Evolutionary conservation across 2,888 invertebrate genomes (phyloP), one percentile per base, ranked within the genome.

Genomic region (Aricia artaxerxes): DNA sequence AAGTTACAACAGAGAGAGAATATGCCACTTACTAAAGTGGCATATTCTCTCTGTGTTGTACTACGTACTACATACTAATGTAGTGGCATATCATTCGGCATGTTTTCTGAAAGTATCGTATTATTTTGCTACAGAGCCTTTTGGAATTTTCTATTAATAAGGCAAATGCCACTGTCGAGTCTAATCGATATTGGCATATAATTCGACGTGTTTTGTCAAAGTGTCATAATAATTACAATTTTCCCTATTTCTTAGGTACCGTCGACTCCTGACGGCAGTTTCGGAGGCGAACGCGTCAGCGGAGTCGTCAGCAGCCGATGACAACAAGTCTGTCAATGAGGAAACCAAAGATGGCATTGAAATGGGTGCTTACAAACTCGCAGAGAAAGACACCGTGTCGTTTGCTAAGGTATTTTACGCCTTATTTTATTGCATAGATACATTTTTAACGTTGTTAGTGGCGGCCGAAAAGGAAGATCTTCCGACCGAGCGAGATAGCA

Each of bases 211-310:
- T 44, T 44, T 44, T 44, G 44, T 44, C 44, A 44, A 44, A 44
- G 44, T 44, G 60, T 40, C 16, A 64, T 7, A n/a, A 13, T 31
- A 7, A 40, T 24, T 24, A 24, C 1, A 1, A 40, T 40, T 6
- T 40, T 1, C 1, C 53, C 2, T 16, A 9, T 73, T 73, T 6
- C 60, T 61, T 80, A 95, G 95, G 95, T 96, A 89, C 83, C 93
- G 95, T 78, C 92, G 95, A 7, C 86, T 96, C 57, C 85, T 86
- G 76, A 88, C 89, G 7, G 95, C 95, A 1, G 88, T 95, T 79
- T 83, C 88, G 16, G 92, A 94, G 79, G 93, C 92, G 4, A 89
- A 88, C 57, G 84, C 85, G 1, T 91, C 91, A 0, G 82, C 86
- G 0, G 92, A 92, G n/a, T 85, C 87, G 0, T 90, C 92, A 0